These are phyloP conservation scores for Pygoscelis adeliae DNA, from an alignment of 2,113 vertebrate species.

Conservation along the genomic window DNA sequence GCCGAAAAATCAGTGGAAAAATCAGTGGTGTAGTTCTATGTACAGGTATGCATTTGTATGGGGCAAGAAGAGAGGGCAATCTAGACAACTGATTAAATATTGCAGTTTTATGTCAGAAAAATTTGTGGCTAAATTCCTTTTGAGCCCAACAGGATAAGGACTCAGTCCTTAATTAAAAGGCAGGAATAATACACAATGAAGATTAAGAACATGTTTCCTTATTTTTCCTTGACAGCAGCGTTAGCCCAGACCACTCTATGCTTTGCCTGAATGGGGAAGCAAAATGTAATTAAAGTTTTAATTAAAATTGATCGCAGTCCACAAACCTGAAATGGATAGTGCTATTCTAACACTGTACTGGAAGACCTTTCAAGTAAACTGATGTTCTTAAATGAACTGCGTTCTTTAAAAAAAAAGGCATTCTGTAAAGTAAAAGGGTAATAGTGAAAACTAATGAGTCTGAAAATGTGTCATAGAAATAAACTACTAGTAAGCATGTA, in stretches of 20 bases:
- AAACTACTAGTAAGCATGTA: neutral
- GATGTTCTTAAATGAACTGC: neutral
- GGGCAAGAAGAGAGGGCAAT: neutral
- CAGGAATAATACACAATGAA: neutral
- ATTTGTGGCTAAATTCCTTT: neutral
- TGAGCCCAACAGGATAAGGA: neutral
- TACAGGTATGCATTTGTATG: neutral
- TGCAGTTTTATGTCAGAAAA: neutral
- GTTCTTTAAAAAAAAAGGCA: neutral
- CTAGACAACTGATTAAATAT: neutral
- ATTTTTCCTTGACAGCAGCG: conserved; percentile 6
- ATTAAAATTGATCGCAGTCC: conserved; percentile 16
- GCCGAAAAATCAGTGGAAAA: neutral
- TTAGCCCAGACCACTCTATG: neutral
- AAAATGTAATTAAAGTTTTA: conserved; percentile 56
- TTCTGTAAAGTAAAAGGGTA: neutral
- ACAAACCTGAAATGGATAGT: conserved; percentile 4
- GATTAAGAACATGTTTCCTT: neutral
- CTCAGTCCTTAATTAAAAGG: neutral
- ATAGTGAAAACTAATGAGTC: neutral
- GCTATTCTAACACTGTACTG: neutral
- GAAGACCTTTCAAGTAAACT: neutral
- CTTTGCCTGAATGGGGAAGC: conserved; percentile 5
- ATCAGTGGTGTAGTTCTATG: neutral
- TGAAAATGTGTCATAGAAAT: neutral